Evolutionary conservation across 2,113 vertebrate genomes (phyloP), one percentile per base, ranked within the genome.

Genomic region (Nettapus auritus): DNA sequence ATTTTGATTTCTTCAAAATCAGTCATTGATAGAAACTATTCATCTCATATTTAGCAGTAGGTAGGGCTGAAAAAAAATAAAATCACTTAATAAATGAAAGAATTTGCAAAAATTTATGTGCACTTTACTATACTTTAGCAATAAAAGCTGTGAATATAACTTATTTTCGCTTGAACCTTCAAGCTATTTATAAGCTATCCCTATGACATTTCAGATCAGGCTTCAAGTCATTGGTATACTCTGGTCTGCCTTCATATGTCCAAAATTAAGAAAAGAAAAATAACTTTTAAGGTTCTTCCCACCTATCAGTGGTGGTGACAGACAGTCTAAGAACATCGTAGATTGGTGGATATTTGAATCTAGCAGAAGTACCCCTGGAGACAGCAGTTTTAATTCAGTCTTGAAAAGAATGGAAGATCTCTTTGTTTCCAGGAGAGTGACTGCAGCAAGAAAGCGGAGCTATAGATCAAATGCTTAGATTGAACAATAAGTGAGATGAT

Each of bases 401-500:
- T 64, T 55, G 11, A 88, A 88, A 86, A 13, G 57, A 92, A n/a
- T 62, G 25, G 60, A 76, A 82, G 42, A 76, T 40, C 11, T 81
- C 57, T 81, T 64, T 90, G 56, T 86, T 90, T 86, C 66, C 77
- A 78, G 48, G 81, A 42, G 42, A 92, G 56, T 64, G 77, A 60
- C 60, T 84, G n/a, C 42, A 64, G 33, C 7, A 2, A 87, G 71
- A 68, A 92, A 93, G 53, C 48, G 68, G 64, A 31, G 26, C 56
- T 89, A 82, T 78, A 82, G 89, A 93, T 88, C 93, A 96, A 93
- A 92, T 82, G 53, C 25, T 67, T 82, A 48, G 36, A 82, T 15
- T 55, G 25, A 73, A 79, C 56, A 92, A 95, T 67, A 77, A 34
- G 53, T 69, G 73, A 95, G 68, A 93, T 50, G 40, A 40, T 94